Conservation (phyloP, 2,888 invertebrate species). For the Teleiodes luculella region DNA sequence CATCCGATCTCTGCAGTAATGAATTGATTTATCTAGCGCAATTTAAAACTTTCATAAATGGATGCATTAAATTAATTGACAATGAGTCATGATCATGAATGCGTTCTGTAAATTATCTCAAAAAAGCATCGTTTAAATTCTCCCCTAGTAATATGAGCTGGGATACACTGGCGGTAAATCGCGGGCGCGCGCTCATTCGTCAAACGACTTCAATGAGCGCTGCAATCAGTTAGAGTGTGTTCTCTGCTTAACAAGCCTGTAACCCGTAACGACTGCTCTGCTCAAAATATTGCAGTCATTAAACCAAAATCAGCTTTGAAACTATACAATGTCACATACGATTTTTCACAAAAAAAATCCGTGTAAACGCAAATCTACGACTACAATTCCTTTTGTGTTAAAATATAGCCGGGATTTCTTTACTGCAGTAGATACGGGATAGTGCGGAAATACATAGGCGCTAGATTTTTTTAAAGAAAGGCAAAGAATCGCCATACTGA, state of each 20-base stretch:
- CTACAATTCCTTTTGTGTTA: too few relatives aligned
- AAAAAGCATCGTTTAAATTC: constrained; percentile 65
- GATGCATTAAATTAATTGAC: constrained; percentile 69
- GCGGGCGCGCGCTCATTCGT: constrained; percentile 47
- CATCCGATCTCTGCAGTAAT: constrained; percentile 38
- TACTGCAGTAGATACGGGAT: too few relatives aligned
- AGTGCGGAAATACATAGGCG: too few relatives aligned
- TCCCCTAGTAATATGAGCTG: constrained; percentile 68
- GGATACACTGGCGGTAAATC: constrained; percentile 58
- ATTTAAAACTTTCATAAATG: constrained; percentile 62
- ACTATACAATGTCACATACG: not conserved
- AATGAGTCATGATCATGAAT: constrained; percentile 53
- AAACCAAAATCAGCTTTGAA: constrained; percentile 6
- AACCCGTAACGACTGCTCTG: constrained; percentile 35
- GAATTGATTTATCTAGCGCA: constrained; percentile 11
- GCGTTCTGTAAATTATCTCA: constrained; percentile 55
- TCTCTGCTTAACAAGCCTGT: constrained; percentile 44
- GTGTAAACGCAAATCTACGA: too few relatives aligned
- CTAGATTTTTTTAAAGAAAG: too few relatives aligned
- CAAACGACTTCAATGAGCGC: constrained; percentile 61
- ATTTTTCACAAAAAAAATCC: not conserved
- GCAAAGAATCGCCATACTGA: too few relatives aligned
- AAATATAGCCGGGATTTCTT: too few relatives aligned
- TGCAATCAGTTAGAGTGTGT: constrained; percentile 71
- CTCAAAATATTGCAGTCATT: constrained; percentile 31